phyloP scores from a whole-genome alignment of 64 coral and sea anemone species.

The Stichodactyla helianthus region DNA sequence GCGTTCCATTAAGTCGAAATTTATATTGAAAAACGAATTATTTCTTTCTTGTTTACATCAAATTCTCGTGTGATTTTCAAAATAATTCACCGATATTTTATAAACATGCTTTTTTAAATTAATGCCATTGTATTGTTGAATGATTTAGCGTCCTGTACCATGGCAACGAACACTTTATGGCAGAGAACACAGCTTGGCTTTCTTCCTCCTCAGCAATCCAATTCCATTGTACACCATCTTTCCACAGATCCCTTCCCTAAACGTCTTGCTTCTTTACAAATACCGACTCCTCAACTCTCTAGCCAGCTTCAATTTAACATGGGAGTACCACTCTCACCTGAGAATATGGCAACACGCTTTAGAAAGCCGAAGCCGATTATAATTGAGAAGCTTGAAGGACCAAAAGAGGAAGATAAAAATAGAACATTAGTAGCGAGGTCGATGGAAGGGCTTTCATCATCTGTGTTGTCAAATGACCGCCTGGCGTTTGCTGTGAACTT shows the following conservation, averaged over 20 bases:
- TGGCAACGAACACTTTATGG: slow-evolving; percentile 50
- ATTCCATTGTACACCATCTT: neutral
- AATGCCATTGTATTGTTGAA: neutral
- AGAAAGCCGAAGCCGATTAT: slow-evolving; percentile 90
- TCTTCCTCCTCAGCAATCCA: neutral
- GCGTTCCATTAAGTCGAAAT: neutral
- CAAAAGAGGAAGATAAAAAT: neutral
- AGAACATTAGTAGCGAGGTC: slow-evolving; percentile 16
- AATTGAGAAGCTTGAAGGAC: slow-evolving; percentile 69
- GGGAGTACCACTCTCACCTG: slow-evolving; percentile 37
- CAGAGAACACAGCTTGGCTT: slow-evolving; percentile 68
- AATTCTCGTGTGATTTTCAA: neutral
- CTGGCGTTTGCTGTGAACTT: slow-evolving; percentile 74
- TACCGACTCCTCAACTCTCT: slow-evolving; percentile 31
- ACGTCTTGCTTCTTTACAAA: neutral
- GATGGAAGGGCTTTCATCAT: slow-evolving; percentile 13
- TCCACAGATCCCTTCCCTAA: neutral
- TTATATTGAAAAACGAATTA: neutral
- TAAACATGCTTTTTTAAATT: neutral
- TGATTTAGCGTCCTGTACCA: neutral
- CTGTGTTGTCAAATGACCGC: slow-evolving; percentile 67
- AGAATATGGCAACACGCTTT: slow-evolving; percentile 75
- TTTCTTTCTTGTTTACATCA: neutral
- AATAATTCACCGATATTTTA: neutral
- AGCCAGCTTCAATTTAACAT: slow-evolving; percentile 89